phyloP scores from a whole-genome alignment of 2,113 vertebrate genomes.

The Girardinichthys multiradiatus region DNA sequence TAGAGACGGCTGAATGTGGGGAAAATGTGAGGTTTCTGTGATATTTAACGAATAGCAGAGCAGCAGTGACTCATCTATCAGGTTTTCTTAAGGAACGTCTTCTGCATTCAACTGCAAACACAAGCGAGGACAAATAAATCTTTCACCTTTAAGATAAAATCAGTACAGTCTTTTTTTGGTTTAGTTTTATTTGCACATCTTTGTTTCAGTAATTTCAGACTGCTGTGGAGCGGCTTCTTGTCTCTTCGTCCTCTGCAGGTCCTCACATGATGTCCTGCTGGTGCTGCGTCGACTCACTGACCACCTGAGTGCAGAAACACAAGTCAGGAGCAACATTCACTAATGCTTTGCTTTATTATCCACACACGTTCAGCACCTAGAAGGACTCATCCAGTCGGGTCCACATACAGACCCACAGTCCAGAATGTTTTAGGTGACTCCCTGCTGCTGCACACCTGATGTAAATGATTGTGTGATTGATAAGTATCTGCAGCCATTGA shows the following conservation, averaged over 20 bases:
- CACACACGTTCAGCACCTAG: no score
- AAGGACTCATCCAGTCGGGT: no score
- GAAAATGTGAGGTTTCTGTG: not conserved
- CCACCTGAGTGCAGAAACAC: slow-evolving; percentile 53
- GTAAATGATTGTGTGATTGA: no score
- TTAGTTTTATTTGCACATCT: slow-evolving; percentile 19
- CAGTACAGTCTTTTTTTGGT: not conserved
- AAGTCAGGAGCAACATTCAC: not conserved
- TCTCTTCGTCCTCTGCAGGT: slow-evolving; percentile 2
- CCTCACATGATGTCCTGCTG: slow-evolving; percentile 70
- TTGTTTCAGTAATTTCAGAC: not conserved
- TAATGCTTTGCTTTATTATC: no score
- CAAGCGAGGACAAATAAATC: not conserved
- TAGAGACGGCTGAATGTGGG: not conserved
- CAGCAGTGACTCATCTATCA: not conserved
- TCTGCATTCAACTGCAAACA: not conserved
- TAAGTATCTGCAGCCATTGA: no score
- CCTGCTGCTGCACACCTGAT: no score
- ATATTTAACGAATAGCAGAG: not conserved
- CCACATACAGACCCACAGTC: no score
- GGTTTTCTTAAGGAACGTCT: no score
- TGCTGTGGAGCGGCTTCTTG: not conserved
- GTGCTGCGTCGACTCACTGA: slow-evolving; percentile 79
- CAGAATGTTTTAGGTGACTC: no score
- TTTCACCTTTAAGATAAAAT: not conserved